Conservation (phyloP, 2,888 invertebrate genomes). For the Geophilus truncorum region DNA sequence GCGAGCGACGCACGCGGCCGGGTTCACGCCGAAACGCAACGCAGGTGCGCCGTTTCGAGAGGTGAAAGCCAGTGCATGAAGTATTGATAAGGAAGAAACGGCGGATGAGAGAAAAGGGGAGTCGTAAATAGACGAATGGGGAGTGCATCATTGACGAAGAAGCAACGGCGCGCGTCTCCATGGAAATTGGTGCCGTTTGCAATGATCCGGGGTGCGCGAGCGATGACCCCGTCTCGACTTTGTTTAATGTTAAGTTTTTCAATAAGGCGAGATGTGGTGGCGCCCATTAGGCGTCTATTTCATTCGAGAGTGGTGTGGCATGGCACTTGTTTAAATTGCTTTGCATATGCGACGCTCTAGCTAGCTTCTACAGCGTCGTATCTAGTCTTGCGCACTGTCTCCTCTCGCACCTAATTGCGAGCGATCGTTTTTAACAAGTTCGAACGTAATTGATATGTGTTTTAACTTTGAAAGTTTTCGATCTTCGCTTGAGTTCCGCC, state of each 20-base stretch:
- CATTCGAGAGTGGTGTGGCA: neutral
- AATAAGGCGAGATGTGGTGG: conserved; percentile 16
- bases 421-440: neutral
- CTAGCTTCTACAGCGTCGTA: neutral
- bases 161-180: neutral
- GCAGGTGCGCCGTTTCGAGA: neutral
- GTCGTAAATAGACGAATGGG: conserved; percentile 1
- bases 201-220: neutral
- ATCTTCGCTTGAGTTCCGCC: neutral
- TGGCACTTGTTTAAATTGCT: conserved; percentile 12
- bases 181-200: neutral
- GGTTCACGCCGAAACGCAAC: neutral
- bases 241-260: neutral
- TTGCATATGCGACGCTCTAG: neutral
- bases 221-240: conserved; percentile 5
- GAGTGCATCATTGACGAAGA: neutral
- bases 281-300: conserved; percentile 16
- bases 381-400: neutral
- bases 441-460: neutral
- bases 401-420: neutral
- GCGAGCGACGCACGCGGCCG: neutral
- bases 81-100: neutral
- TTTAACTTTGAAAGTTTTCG: neutral
- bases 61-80: conserved; percentile 7
- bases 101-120: neutral